These are phyloP conservation scores for Tortrix viridana DNA, from an alignment of 2,888 invertebrate species.

Conservation along the genomic window DNA sequence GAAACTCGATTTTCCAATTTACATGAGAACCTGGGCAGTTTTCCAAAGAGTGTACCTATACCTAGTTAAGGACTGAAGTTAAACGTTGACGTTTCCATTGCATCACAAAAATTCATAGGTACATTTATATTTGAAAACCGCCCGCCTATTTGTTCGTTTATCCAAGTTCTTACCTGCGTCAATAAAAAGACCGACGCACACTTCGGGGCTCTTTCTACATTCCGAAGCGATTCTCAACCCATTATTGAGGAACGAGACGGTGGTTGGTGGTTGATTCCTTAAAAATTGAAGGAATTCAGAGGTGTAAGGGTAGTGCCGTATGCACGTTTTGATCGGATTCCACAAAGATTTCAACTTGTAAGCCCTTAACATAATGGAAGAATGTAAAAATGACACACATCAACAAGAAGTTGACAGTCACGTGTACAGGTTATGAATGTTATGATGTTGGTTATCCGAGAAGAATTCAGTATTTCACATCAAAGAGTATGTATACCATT, in stretches of 20 bases:
- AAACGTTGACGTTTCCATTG: no score
- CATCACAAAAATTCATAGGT: no score
- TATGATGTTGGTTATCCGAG: no score
- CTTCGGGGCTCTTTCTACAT: constrained; percentile 90
- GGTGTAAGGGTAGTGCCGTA: constrained; percentile 85
- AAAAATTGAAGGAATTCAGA: constrained; percentile 61
- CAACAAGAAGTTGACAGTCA: neutral
- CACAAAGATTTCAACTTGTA: constrained; percentile 42
- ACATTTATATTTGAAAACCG: no score
- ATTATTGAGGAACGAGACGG: constrained; percentile 89
- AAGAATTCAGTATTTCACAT: neutral
- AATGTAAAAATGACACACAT: neutral
- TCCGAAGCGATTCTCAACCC: constrained; percentile 97
- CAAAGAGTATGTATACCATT: neutral
- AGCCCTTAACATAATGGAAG: constrained; percentile 44
- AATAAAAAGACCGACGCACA: constrained; percentile 61
- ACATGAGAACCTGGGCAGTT: no score
- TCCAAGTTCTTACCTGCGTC: constrained; percentile 46
- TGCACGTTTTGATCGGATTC: constrained; percentile 67
- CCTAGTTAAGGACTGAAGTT: no score
- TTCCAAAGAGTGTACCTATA: no score
- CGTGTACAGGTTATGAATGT: neutral
- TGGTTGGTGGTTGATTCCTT: constrained; percentile 91
- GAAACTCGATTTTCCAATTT: no score
- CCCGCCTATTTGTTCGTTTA: no score